Conservation (phyloP, 2,113 vertebrate genomes). For the Chionis minor region DNA sequence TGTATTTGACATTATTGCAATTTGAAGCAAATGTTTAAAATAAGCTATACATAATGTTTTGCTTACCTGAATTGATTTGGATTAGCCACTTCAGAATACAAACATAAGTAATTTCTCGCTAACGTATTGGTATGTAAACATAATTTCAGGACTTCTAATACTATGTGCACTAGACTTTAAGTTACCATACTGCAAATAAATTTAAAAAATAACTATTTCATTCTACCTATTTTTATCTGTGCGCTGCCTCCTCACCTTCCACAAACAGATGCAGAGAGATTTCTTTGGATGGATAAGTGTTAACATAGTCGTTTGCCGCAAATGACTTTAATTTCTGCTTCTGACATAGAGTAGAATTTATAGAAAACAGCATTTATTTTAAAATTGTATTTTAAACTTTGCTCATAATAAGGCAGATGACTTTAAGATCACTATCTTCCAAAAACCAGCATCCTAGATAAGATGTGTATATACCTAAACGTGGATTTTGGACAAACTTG, state of each 20-base stretch:
- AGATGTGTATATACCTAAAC: neutral
- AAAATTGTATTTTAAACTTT: neutral
- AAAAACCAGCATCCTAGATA: neutral
- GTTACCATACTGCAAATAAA: constrained; percentile 33
- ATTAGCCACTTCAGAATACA: neutral
- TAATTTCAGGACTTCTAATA: neutral
- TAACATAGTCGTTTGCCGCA: neutral
- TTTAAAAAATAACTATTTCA: neutral
- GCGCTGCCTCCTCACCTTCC: neutral
- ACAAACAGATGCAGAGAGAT: neutral
- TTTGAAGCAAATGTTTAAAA: neutral
- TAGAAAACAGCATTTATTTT: neutral
- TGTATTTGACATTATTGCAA: neutral
- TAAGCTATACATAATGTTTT: neutral
- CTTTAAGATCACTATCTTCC: neutral
- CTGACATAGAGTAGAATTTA: neutral
- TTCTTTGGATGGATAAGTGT: neutral
- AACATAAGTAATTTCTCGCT: neutral
- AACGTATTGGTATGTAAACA: neutral
- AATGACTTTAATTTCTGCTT: neutral
- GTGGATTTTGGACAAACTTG: neutral
- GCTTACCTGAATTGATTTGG: neutral
- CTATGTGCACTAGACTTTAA: neutral
- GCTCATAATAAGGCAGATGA: neutral
- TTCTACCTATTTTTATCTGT: neutral